Evolutionary conservation across 2,888 invertebrate species (phyloP).

Genomic region (Hoplodrina ambigua): DNA sequence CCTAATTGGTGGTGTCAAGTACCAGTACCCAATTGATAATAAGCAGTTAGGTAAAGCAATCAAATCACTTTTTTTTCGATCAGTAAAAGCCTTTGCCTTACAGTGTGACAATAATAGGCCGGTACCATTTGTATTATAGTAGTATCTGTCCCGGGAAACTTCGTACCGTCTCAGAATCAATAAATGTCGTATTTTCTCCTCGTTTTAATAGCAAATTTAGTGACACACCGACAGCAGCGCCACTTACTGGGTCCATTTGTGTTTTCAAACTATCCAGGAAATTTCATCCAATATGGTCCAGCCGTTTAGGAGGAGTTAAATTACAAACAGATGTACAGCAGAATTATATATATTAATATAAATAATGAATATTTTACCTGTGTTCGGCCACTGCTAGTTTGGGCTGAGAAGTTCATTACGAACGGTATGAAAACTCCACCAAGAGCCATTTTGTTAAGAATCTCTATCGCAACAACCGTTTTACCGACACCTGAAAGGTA

Average conservation of each 20-base stretch:
- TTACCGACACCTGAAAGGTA: constrained; percentile 95
- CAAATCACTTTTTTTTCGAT: neutral
- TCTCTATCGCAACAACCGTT: constrained; percentile 95
- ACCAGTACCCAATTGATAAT: neutral
- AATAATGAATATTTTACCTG: constrained; percentile 84
- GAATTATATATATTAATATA: neutral
- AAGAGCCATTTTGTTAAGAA: constrained; percentile 91
- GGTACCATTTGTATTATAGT: neutral
- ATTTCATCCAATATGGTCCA: no score
- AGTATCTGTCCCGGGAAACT: no score
- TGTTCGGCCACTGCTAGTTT: constrained; percentile 95
- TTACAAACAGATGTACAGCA: no score
- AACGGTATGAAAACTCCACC: constrained; percentile 93
- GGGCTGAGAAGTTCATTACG: constrained; percentile 97
- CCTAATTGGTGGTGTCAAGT: no score
- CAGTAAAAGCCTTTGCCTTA: neutral
- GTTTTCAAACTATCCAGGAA: no score
- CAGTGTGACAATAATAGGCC: neutral
- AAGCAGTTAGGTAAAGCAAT: neutral
- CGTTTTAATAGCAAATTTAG: no score
- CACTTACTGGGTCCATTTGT: no score
- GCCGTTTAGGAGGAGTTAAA: no score
- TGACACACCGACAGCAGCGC: no score
- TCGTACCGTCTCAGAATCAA: no score
- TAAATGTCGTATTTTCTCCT: no score